phyloP scores from a whole-genome alignment of 1,140 invertebrate genomes.

The Bombyx mandarina region DNA sequence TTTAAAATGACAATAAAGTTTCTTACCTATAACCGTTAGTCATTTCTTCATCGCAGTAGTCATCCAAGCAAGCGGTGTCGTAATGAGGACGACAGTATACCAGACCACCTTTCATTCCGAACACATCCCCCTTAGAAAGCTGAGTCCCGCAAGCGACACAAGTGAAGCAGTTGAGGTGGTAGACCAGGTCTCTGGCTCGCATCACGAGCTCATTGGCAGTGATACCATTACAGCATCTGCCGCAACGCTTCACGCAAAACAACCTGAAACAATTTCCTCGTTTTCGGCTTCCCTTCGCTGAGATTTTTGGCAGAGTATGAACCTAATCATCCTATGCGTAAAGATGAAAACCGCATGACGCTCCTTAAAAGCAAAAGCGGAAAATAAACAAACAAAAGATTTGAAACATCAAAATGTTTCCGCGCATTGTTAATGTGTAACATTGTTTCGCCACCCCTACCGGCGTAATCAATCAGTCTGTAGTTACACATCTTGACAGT shows the following conservation, averaged over 20 bases:
- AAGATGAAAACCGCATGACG: no score
- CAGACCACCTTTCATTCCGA: slow-evolving; percentile 86
- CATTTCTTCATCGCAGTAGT: slow-evolving; percentile 72
- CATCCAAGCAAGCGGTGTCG: slow-evolving; percentile 69
- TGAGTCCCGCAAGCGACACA: slow-evolving; percentile 87
- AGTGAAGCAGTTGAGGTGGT: slow-evolving; percentile 92
- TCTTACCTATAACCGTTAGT: slow-evolving; percentile 58
- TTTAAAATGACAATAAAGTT: background rate
- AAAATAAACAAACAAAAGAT: no score
- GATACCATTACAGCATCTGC: slow-evolving; percentile 86
- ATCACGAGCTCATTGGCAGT: slow-evolving; percentile 93
- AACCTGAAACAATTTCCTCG: slow-evolving; percentile 72
- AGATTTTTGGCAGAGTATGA: background rate
- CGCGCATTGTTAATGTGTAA: no score
- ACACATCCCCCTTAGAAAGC: slow-evolving; percentile 89
- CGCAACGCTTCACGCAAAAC: slow-evolving; percentile 86
- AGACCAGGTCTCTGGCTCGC: slow-evolving; percentile 89
- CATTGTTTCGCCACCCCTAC: no score
- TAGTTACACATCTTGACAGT: no score
- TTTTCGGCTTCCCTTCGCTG: background rate
- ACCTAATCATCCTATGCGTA: no score
- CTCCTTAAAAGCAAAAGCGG: no score
- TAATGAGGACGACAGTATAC: slow-evolving; percentile 82
- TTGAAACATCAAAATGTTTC: no score
- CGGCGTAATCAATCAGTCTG: no score